These are phyloP conservation scores for Vanessa tameamea DNA, from an alignment of 1,140 invertebrate species.

Conservation along the genomic window DNA sequence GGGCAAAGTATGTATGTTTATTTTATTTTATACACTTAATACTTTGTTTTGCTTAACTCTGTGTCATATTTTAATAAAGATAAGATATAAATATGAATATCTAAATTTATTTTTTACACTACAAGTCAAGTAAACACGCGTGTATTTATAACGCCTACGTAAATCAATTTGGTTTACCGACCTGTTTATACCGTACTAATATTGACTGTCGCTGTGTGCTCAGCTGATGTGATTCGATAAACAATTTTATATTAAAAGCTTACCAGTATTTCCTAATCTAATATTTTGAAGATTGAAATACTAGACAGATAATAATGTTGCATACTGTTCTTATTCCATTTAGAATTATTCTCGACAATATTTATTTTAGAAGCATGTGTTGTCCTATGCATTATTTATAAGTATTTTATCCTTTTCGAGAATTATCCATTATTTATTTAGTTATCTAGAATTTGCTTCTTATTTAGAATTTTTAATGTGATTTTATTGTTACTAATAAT, in stretches of 20 bases:
- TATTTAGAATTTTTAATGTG: no score
- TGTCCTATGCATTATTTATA: neutral
- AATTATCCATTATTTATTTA: constrained; percentile 2
- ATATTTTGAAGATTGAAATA: neutral
- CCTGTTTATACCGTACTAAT: constrained; percentile 11
- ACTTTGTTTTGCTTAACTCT: neutral
- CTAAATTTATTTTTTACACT: neutral
- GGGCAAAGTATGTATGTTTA: constrained; percentile 41
- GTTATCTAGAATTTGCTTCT: no score
- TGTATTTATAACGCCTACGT: constrained; percentile 38
- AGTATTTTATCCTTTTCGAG: neutral
- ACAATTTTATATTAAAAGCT: neutral
- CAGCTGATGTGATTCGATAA: constrained; percentile 2
- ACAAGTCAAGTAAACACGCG: constrained; percentile 6
- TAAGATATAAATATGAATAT: neutral
- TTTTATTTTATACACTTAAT: constrained; percentile 6
- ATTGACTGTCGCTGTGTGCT: neutral
- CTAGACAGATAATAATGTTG: neutral
- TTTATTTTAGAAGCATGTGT: neutral
- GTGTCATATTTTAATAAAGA: neutral
- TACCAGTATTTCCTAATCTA: neutral
- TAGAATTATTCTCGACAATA: neutral
- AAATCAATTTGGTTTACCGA: constrained; percentile 22
- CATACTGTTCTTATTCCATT: neutral
- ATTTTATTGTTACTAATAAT: no score